Base-by-base conservation (phyloP, 2,888 invertebrate species). In the Candidula unifasciata region DNA sequence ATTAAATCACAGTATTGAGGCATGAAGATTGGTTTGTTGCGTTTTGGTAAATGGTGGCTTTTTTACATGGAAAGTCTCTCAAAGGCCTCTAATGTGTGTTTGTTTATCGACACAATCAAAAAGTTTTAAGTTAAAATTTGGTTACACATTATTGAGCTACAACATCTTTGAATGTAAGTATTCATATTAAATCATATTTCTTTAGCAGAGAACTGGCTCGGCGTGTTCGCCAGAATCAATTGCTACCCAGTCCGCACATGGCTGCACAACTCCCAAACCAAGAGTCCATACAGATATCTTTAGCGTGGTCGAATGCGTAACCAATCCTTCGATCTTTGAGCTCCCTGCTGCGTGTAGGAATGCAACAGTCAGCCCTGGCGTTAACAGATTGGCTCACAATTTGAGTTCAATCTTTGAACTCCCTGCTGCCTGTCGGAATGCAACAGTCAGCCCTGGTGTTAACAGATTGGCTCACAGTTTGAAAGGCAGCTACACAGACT, bases 261-360 rank as follows among this genome's bases (percentile, higher is more conserved):
- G 33, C 64, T 87, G 10, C 73, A 86, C 24, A 82, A 82, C 71
- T 21, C 30, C 21, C 83, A 79, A 69, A 80, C 86, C 57, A 88
- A 86, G 89, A 35, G 64, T 86, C 57, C 87, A 87, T 57, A 87
- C 86, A 54, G 60, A 82, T 69, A 87, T 86, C 84, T 88, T 85
- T 84, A 87, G 88, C 83, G 82, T 88, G 13, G 88, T 88, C 16
- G 74, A 64, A 69, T 89, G 89, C 52, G 88, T 88, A 71, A 78
- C 79, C 33, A 82, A 89, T 81, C 89, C 89, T 6, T 82, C 85
- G 73, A 83, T 85, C 78, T 89, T 89, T 81, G 78, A 88, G 24
- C 87, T 87, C 13, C 88, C 88, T 1, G 57, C 84, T 3, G 88
- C 87, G 66, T 89, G 89, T 78, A 52, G 37, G 27, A 78, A 84